Evolutionary conservation across 2,888 invertebrate species (phyloP), one percentile per base, ranked within the genome.

Genomic region (Tholera decimalis): DNA sequence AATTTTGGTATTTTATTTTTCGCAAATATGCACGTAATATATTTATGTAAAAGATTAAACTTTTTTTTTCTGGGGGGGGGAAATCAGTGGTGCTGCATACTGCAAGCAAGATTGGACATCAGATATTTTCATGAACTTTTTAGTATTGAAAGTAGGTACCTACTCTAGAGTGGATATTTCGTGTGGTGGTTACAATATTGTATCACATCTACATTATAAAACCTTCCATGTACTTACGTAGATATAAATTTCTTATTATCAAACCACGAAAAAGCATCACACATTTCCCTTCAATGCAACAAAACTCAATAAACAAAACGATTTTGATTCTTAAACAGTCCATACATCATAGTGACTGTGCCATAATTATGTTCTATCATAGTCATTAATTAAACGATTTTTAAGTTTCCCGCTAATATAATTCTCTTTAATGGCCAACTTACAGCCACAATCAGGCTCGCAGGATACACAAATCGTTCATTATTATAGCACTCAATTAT

Each of bases 371-470:
- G n/a, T 20, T 73, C 4, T 28, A 24, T 47, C 26, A 22, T 20
- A 35, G n/a, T 53, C 53, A 49, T 39, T 6, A 67, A 58, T 58
- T 67, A 44, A 67, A 43, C 22, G 20, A n/a, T 8, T 1, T 24
- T 20, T 26, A 28, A 39, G 8, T 22, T 50, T 39, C 1, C 39
- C 30, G 11, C 8, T 9, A 1, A 22, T 33, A 8, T 73, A 13
- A 57, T 57, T 18, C 26, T 18, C 11, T 43, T 26, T 26, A 43
- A 57, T 74, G 26, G 2, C 15, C n/a, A n/a, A 50, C 58, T 50
- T 44, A 20, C 49, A 35, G 13, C 7, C 13, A 49, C 33, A 35
- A 50, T n/a, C n/a, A n/a, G n/a, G n/a, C 22, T 41, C 22, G 22
- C 8, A 37, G 44, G 0, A 1, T 47, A 55, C 35, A 67, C 28